phyloP scores from a whole-genome alignment of 2,113 vertebrate species.

The Pseudolaguvia tuberculata region DNA sequence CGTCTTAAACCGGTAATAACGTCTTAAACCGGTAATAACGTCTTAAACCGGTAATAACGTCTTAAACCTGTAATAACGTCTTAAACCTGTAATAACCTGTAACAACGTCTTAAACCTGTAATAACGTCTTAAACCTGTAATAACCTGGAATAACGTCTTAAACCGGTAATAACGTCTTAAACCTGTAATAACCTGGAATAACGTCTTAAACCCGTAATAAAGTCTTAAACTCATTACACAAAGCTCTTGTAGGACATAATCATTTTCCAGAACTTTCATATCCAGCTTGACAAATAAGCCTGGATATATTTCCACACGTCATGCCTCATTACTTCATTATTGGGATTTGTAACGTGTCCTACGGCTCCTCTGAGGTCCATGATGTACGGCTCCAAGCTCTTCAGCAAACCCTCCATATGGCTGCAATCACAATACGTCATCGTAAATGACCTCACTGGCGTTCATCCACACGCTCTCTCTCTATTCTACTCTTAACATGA shows the following conservation, averaged over 20 bases:
- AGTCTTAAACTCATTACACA: background rate
- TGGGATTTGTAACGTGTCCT: background rate
- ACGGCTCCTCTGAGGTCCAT: background rate
- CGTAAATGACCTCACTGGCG: conserved; percentile 60
- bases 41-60: too few species aligned
- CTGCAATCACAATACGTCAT: conserved; percentile 59
- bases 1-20: too few species aligned
- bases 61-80: too few species aligned
- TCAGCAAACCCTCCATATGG: conserved; percentile 55
- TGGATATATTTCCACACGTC: background rate
- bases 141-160: too few species aligned
- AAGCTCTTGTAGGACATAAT: background rate
- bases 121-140: too few species aligned
- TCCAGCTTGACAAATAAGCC: background rate
- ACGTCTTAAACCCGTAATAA: too few species aligned
- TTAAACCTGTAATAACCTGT: too few species aligned
- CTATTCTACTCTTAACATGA: conserved; percentile 35
- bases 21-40: too few species aligned
- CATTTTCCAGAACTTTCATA: background rate
- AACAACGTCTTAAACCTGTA: too few species aligned
- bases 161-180: too few species aligned
- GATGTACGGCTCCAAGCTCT: conserved; percentile 21
- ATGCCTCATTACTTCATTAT: background rate
- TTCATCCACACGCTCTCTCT: conserved; percentile 48
- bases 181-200: too few species aligned